Evolutionary conservation across 2,797 vertebrate genomes (phyloP).

Genomic region (Tadarida brasiliensis): DNA sequence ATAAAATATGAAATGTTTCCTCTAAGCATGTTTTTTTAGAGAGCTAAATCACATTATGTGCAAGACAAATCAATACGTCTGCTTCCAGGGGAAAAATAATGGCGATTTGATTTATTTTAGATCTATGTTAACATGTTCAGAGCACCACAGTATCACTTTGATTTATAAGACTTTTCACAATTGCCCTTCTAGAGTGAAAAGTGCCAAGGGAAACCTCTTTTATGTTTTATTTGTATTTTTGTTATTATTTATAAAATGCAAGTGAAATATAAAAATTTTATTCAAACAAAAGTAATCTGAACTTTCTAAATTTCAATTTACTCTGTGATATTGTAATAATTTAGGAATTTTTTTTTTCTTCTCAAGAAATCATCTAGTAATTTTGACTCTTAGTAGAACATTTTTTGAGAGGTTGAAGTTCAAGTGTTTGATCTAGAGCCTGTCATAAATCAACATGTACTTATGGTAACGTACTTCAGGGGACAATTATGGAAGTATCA

Average conservation of each 20-base stretch:
- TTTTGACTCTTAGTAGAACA: neutral
- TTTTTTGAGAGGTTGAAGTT: slow-evolving; percentile 21
- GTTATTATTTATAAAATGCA: neutral
- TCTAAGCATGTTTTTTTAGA: slow-evolving; percentile 40
- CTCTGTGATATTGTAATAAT: neutral
- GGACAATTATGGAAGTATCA: neutral
- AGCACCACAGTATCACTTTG: neutral
- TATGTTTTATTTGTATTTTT: neutral
- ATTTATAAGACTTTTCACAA: slow-evolving; percentile 38
- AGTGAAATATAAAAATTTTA: neutral
- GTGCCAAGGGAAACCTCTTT: neutral
- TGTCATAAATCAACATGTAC: neutral
- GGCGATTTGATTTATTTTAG: slow-evolving; percentile 52
- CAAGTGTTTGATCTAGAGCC: neutral
- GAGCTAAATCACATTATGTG: neutral
- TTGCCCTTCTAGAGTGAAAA: neutral
- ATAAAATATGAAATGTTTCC: neutral
- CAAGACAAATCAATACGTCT: slow-evolving; percentile 34
- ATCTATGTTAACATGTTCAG: slow-evolving; percentile 14
- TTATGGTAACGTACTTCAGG: neutral
- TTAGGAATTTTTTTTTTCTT: neutral
- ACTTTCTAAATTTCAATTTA: neutral
- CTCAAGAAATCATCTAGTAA: neutral
- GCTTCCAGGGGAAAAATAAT: neutral
- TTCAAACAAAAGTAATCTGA: neutral